These are phyloP conservation scores for Folsomia candida DNA, from an alignment of 2,888 invertebrate genomes.

Conservation along the genomic window DNA sequence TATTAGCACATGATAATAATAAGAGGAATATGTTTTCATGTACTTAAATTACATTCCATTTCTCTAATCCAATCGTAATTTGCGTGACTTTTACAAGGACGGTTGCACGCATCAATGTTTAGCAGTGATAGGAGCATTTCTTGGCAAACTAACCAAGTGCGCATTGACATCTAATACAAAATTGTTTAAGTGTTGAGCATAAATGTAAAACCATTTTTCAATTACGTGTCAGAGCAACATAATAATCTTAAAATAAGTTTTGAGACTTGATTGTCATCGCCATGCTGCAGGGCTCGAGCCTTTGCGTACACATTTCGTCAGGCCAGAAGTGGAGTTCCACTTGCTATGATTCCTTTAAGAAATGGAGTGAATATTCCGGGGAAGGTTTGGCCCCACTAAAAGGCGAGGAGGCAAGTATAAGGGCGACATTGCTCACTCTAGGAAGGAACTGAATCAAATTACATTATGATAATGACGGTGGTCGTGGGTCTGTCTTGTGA, in stretches of 20 bases:
- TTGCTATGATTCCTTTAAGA: too few species aligned
- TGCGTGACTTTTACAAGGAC: neutral
- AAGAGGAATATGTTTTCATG: too few species aligned
- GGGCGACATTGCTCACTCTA: neutral
- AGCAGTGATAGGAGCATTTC: too few species aligned
- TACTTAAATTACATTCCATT: too few species aligned
- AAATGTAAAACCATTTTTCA: neutral
- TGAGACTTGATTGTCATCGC: neutral
- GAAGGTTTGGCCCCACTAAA: neutral
- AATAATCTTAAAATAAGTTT: neutral
- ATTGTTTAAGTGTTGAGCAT: neutral
- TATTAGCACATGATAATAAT: too few species aligned
- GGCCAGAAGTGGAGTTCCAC: neutral
- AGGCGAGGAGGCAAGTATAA: constrained; percentile 16
- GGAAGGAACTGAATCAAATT: constrained; percentile 15
- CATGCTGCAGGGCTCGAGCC: neutral
- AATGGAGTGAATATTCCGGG: neutral
- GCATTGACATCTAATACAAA: neutral
- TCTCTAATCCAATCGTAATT: too few species aligned
- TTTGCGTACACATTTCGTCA: too few species aligned
- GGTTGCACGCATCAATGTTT: neutral
- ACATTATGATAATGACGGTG: constrained; percentile 13
- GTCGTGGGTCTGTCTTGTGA: neutral
- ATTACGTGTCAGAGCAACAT: neutral
- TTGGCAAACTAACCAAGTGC: too few species aligned